Base-by-base conservation (phyloP, 2,797 vertebrate genomes). In the Miichthys miiuy region DNA sequence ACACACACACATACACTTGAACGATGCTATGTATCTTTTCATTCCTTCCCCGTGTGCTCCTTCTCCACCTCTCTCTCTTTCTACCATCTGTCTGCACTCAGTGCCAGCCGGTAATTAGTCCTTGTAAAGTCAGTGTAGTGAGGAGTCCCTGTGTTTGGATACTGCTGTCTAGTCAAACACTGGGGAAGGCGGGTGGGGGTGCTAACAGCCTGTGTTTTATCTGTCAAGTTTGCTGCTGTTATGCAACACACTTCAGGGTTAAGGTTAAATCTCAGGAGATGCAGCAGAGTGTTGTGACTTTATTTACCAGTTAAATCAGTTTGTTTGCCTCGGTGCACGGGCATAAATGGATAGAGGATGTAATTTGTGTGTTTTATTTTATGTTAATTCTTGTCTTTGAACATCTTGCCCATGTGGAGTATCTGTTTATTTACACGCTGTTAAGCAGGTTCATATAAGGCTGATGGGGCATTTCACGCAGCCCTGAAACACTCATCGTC, bases 51-150 rank as follows among this genome's bases (percentile, higher is more conserved):
- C 34, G 42, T 62, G 50, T 50, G 67, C 69, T 77, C 72, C 47
- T 42, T 84, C 85, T 65, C 82, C 51, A 66, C 61, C 83, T 57
- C 80, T 78, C 79, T 79, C 57, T 64, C 78, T 81, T 52, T 48
- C 77, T 52, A 80, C 90, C 91, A 91, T 92, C 91, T 93, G 89
- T 91, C 90, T 92, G 79, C 85, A 73, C 80, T 89, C 82, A 73
- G 87, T 89, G 86, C 89, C 90, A 92, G 91, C 80, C 80, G 79
- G 87, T 89, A 93, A 93, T 93, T 93, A 93, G 90, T 91, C 84
- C 81, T 83, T 87, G 88, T 92, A 88, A 88, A 91, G 88, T 87
- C 89, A 83, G 87, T 83, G 84, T 81, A 76, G 89, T 91, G 89
- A 91, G 88, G 88, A 90, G 85, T 91, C 90, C 85, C 83, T 84